Percentiles rank a stretch among this genome's conserved stretches.
Conservation (phyloP, 2,888 invertebrate genomes). For the Creontiades dilutus region DNA sequence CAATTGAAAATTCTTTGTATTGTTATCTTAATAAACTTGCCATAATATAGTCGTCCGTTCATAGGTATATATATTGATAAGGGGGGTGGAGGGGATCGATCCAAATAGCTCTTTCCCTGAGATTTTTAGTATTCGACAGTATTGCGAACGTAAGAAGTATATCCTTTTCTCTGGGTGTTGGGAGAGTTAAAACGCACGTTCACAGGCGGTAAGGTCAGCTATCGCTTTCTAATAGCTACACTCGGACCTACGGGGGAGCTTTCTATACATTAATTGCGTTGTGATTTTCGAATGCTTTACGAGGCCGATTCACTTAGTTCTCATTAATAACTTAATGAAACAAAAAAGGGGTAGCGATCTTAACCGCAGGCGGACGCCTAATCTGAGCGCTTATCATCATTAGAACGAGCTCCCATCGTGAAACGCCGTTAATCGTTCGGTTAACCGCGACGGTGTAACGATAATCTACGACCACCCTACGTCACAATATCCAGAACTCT, state of each 20-base stretch:
- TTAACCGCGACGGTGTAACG: slow-evolving; percentile 38
- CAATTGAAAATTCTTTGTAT: too few relatives aligned
- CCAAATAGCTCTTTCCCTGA: too few relatives aligned
- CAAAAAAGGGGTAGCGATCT: not conserved
- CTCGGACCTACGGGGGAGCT: not conserved
- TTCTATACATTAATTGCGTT: slow-evolving; percentile 3
- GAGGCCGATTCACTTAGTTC: slow-evolving; percentile 29
- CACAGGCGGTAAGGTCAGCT: too few relatives aligned
- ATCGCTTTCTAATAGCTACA: not conserved
- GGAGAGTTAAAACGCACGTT: too few relatives aligned
- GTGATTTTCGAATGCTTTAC: slow-evolving; percentile 1
- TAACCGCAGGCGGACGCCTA: not conserved
- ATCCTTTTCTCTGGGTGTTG: too few relatives aligned
- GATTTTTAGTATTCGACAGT: too few relatives aligned
- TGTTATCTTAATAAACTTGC: too few relatives aligned
- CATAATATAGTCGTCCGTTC: too few relatives aligned
- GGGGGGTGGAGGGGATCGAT: too few relatives aligned
- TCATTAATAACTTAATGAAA: slow-evolving; percentile 32
- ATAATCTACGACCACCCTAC: slow-evolving; percentile 28
- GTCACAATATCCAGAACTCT: not conserved
- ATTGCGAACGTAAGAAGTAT: too few relatives aligned
- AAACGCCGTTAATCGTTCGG: slow-evolving; percentile 51
- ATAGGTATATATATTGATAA: too few relatives aligned
- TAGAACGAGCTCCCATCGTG: slow-evolving; percentile 41
- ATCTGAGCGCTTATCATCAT: slow-evolving; percentile 37